Evolutionary conservation across 1,140 invertebrate genomes (phyloP), one percentile per base, ranked within the genome.

Genomic region (Euglossa dilemma): DNA sequence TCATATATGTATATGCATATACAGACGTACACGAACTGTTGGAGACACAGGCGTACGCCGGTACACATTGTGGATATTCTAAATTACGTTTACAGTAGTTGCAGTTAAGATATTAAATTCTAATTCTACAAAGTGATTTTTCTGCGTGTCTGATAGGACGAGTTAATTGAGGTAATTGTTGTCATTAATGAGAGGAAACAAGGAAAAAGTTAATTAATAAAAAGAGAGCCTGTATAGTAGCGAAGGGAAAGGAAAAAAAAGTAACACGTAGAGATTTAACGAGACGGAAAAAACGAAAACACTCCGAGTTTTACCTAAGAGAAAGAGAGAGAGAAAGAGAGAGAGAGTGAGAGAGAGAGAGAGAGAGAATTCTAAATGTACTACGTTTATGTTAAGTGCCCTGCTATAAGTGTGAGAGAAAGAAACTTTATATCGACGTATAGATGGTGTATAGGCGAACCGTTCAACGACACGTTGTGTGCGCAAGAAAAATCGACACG

Each of bases 1-100:
- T 76, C 64, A 77, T 67, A 70, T 70, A 77, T 67, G 74, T 52
- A 47, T 25, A 83, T 45, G 66, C 80, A 82, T 67, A 59, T 52
- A 80, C 28, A 28, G 45, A 80, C 78, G 47, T 80, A 80, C 67
- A 80, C 70, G 59, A 43, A 47, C 47, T 23, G 23, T 45, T 43
- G 25, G 36, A 52, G 23, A 76, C 52, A 36, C 72, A 52, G 56
- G 20, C 67, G 45, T 50, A 43, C 43, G 67, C 43, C 57, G n/a
- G 25, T 36, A 83, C 75, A 71, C 52, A 81, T 75, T 73, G 59
- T 54, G 77, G 64, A 89, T 86, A 91, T 91, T 91, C 91, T 91
- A 91, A 91, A 91, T 90, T 91, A 91, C 86, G 85, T 90, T 91
- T 87, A 91, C 75, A 82, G 74, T 90, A 90, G 83, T 83, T 78